Evolutionary conservation across 1,140 invertebrate genomes (phyloP).

Genomic region (Neodiprion pinetum): DNA sequence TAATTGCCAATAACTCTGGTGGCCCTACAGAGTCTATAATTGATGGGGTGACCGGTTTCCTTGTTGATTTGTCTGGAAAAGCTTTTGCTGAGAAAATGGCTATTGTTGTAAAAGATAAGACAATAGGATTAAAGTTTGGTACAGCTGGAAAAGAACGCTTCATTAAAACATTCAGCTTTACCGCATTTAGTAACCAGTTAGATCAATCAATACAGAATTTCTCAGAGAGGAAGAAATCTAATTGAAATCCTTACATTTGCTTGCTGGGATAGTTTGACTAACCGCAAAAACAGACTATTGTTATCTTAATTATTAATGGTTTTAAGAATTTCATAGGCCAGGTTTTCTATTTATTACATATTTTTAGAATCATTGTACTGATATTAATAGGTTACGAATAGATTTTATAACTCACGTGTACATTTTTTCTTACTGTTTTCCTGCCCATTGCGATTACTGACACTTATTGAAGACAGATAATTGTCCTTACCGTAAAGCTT

Average conservation of each 20-base stretch:
- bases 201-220: slow-evolving; percentile 58
- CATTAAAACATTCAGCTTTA: slow-evolving; percentile 70
- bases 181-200: slow-evolving; percentile 67
- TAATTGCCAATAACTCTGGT: slow-evolving; percentile 94
- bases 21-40: slow-evolving; percentile 94
- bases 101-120: slow-evolving; percentile 68
- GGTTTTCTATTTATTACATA: no score
- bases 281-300: no score
- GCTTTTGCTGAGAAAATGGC: slow-evolving; percentile 84
- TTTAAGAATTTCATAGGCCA: no score
- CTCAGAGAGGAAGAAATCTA: slow-evolving; percentile 28
- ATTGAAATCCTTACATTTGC: neutral
- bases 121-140: slow-evolving; percentile 67
- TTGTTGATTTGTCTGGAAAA: slow-evolving; percentile 74
- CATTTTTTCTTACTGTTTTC: no score
- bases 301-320: no score
- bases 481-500: no score
- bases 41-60: slow-evolving; percentile 87
- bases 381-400: no score
- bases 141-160: slow-evolving; percentile 66
- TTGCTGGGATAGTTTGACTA: no score
- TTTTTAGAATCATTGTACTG: no score
- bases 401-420: no score
- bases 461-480: no score
- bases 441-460: no score